Percentiles rank a stretch among this genome's conserved stretches.
Evolutionary conservation across 2,113 vertebrate genomes (phyloP).

Genomic region (Salminus brasiliensis): DNA sequence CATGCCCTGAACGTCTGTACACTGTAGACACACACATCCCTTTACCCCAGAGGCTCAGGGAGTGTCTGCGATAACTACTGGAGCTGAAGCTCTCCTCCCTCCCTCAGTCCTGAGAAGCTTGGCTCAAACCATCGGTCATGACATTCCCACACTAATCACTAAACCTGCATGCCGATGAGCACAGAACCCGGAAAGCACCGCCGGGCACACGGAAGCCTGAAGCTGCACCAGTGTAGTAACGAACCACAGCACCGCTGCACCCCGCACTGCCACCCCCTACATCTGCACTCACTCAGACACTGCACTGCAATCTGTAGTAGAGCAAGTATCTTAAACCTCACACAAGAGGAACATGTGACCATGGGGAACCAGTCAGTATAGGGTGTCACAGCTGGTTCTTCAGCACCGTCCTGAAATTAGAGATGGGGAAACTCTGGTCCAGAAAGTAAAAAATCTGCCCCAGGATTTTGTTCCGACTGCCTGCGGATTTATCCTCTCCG

Average conservation of each 20-base stretch:
- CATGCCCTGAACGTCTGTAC: constrained; percentile 6
- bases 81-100: constrained; percentile 34
- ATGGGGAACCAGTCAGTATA: not conserved
- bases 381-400: not conserved
- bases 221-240: not conserved
- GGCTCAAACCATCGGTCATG: constrained; percentile 6
- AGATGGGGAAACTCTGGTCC: too few species aligned
- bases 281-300: constrained; percentile 8
- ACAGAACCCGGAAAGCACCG: not conserved
- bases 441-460: too few species aligned
- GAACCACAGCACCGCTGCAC: constrained; percentile 20
- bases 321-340: constrained; percentile 1
- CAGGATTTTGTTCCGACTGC: too few species aligned
- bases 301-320: not conserved
- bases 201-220: not conserved
- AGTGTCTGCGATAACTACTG: not conserved
- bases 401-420: not conserved
- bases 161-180: not conserved
- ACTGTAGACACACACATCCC: constrained; percentile 23
- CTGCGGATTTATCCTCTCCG: too few species aligned
- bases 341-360: not conserved
- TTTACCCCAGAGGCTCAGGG: constrained; percentile 8
- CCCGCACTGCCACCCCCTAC: constrained; percentile 10
- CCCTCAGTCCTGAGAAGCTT: constrained; percentile 18
- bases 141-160: constrained; percentile 40